Conservation (phyloP, 2,797 vertebrate species). For the Adrianichthys oophorus region DNA sequence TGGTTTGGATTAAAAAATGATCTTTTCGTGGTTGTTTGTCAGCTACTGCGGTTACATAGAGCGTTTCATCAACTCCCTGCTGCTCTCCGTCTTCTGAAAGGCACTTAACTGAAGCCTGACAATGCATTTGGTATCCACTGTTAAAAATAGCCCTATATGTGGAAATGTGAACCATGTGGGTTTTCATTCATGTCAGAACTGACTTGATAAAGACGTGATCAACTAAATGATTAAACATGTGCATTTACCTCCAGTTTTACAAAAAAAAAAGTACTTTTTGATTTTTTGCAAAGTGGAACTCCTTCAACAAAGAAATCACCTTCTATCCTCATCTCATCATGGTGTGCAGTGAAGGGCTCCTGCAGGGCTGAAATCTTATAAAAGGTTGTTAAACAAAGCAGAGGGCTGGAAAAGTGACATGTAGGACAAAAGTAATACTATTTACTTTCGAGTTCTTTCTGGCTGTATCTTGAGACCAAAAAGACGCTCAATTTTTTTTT, state of each 20-base stretch:
- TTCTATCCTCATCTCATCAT: constrained; percentile 12
- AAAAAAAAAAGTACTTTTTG: not conserved
- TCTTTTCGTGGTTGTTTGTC: constrained; percentile 18
- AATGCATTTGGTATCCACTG: not conserved
- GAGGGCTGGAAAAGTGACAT: constrained; percentile 6
- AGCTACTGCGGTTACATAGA: constrained; percentile 16
- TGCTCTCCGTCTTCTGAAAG: constrained; percentile 21
- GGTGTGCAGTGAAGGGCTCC: constrained; percentile 3
- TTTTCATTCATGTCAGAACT: not conserved
- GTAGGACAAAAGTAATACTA: constrained; percentile 3
- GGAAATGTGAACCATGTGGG: constrained; percentile 10
- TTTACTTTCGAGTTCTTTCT: constrained; percentile 1
- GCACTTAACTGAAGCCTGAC: not conserved
- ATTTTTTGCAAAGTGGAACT: constrained; percentile 1
- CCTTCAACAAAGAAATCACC: not conserved
- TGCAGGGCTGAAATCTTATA: constrained; percentile 19
- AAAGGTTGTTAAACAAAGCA: constrained; percentile 20
- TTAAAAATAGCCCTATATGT: constrained; percentile 7
- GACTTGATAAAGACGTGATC: no score
- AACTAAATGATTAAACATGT: not conserved
- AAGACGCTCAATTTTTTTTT: not conserved
- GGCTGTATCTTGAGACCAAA: not conserved
- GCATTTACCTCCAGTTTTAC: not conserved
- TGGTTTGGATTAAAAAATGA: constrained; percentile 34
- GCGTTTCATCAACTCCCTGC: constrained; percentile 28